These are phyloP conservation scores for Canis aureus DNA, from an alignment of 2,113 vertebrate species.

Conservation along the genomic window DNA sequence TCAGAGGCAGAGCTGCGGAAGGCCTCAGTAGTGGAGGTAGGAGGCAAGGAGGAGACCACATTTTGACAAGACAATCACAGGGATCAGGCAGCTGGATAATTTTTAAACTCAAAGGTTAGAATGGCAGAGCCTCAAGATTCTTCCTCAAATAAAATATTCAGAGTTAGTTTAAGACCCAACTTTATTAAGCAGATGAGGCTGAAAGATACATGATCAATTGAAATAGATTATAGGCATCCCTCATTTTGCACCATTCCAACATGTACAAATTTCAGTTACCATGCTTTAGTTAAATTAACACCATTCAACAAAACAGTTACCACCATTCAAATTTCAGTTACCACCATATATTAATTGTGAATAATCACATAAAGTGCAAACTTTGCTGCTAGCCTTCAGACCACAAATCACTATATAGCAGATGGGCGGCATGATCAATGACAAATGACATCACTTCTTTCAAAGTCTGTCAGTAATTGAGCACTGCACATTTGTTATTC, in stretches of 20 bases:
- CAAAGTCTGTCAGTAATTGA: background rate
- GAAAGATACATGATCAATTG: background rate
- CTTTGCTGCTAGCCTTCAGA: background rate
- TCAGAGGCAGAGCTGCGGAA: background rate
- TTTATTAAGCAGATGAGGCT: background rate
- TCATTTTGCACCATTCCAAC: background rate
- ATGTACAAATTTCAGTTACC: background rate
- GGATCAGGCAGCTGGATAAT: background rate
- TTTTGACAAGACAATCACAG: background rate
- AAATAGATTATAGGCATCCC: background rate
- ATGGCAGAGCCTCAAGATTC: background rate
- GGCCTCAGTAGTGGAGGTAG: background rate
- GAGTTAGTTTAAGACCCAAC: background rate
- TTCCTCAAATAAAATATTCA: conserved; percentile 33
- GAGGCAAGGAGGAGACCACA: background rate
- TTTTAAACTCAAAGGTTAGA: conserved; percentile 39
- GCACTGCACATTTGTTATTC: background rate
- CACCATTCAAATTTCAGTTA: conserved; percentile 17
- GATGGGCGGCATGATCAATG: background rate
- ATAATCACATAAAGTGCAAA: background rate
- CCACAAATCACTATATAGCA: background rate
- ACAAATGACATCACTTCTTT: background rate
- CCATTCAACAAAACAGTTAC: background rate
- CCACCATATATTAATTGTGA: background rate
- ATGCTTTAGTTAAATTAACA: conserved; percentile 4